Evolutionary conservation across 2,113 vertebrate genomes (phyloP), one percentile per base, ranked within the genome.

Genomic region (Myrmecophaga tridactyla): DNA sequence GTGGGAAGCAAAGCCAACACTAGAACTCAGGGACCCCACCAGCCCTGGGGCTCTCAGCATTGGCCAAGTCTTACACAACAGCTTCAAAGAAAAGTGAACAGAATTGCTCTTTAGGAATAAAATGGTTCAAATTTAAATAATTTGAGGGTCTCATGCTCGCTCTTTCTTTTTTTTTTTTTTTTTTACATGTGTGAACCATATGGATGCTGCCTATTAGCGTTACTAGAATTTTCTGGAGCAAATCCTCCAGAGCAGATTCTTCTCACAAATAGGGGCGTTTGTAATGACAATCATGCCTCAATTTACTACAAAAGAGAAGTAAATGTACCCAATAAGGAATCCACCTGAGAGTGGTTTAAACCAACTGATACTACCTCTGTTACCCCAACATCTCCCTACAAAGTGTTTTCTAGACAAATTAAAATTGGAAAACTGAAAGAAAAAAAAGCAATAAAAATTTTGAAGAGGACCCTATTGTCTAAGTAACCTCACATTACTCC

Each of bases 361-460:
- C 20, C 29, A 82, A 60, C 12, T 27, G 36, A 91, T 89, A 95
- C 21, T 43, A 23, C 67, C 88, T 88, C 77, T 39, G 51, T 78
- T 73, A 81, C 27, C 70, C 92, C 67, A n/a, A n/a, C 53, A 53
- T 90, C 86, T 92, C 95, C 78, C 86, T 89, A 63, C 48, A 89
- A 94, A 85, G 51, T 43, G 29, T 82, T 94, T 97, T 90, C 88
- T 70, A 86, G 29, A 92, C 62, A 92, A 92, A 96, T 85, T 56
- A 86, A 93, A 96, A 53, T 62, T 31, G 15, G 72, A 82, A 92
- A 90, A 53, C 29, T 60, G 31, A 29, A 83, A 69, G 31, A 29
- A 83, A 69, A 90, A 83, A 76, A 58, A 46, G 14, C 65, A 95
- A 92, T 56, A 56, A 92, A 95, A 94, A 95, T 96, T 95, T 90